Percentiles rank a stretch among this genome's conserved stretches.
Evolutionary conservation across 2,797 vertebrate genomes (phyloP).

Genomic region (Thamnophis elegans): DNA sequence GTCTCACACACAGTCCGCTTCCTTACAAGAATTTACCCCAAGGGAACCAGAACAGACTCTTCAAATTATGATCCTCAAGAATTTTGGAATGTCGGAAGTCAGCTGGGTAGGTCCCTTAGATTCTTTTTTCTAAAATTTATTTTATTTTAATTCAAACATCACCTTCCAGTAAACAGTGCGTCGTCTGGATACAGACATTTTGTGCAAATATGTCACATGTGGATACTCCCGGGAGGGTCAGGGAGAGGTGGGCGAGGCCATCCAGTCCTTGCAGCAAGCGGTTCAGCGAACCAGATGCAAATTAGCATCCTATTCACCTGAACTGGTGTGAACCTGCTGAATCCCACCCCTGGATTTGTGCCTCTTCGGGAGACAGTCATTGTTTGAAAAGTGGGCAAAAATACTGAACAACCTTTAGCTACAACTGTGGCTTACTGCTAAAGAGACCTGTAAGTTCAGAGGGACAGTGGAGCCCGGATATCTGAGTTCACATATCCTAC

Average conservation of each 20-base stretch:
- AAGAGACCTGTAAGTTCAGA: not conserved
- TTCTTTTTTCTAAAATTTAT: no score
- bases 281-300: no score
- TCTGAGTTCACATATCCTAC: not conserved
- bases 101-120: conserved; percentile 78
- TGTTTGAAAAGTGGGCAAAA: not conserved
- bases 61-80: conserved; percentile 88
- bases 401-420: not conserved
- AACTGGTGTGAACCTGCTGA: no score
- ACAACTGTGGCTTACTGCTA: not conserved
- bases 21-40: conserved; percentile 87
- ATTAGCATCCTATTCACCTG: no score
- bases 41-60: conserved; percentile 74
- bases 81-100: conserved; percentile 90
- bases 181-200: no score
- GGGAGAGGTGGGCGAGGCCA: no score
- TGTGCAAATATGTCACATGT: no score
- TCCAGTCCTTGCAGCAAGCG: no score
- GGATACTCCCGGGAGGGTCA: no score
- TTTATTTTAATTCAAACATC: no score
- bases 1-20: conserved; percentile 79
- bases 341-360: not conserved
- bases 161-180: no score
- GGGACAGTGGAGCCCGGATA: not conserved
- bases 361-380: not conserved